Conservation (phyloP, 2,888 invertebrate species). For the Pollenia griseotomentosa region DNA sequence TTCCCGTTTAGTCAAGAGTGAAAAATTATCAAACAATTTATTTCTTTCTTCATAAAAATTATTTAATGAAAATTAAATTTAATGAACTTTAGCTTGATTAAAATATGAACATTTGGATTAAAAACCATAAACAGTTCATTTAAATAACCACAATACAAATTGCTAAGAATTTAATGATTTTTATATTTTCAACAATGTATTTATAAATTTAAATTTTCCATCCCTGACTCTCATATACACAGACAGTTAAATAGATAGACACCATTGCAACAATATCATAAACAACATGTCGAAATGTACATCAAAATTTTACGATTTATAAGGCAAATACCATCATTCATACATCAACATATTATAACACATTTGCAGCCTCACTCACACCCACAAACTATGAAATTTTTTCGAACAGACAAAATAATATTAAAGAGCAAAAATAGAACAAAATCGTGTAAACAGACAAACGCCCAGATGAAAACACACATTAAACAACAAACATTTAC, state of each 20-base stretch:
- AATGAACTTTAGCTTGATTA: too few relatives aligned
- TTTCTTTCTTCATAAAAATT: too few relatives aligned
- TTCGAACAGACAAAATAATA: not conserved
- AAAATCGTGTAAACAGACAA: not conserved
- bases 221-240: too few relatives aligned
- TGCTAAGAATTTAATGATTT: too few relatives aligned
- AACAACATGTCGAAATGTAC: not conserved
- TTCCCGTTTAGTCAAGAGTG: too few relatives aligned
- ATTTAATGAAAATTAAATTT: too few relatives aligned
- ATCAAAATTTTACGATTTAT: slow-evolving; percentile 10
- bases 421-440: slow-evolving; percentile 1
- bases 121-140: too few relatives aligned
- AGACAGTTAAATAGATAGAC: not conserved
- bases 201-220: too few relatives aligned
- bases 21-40: too few relatives aligned
- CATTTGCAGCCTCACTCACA: not conserved
- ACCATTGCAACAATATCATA: not conserved
- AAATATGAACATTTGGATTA: too few relatives aligned
- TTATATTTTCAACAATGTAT: too few relatives aligned
- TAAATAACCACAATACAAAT: too few relatives aligned
- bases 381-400: slow-evolving; percentile 1
- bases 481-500: not conserved
- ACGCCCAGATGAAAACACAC: not conserved
- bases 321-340: slow-evolving; percentile 17
- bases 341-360: not conserved